phyloP scores from a whole-genome alignment of 1,140 invertebrate genomes.

The Batillaria attramentaria region DNA sequence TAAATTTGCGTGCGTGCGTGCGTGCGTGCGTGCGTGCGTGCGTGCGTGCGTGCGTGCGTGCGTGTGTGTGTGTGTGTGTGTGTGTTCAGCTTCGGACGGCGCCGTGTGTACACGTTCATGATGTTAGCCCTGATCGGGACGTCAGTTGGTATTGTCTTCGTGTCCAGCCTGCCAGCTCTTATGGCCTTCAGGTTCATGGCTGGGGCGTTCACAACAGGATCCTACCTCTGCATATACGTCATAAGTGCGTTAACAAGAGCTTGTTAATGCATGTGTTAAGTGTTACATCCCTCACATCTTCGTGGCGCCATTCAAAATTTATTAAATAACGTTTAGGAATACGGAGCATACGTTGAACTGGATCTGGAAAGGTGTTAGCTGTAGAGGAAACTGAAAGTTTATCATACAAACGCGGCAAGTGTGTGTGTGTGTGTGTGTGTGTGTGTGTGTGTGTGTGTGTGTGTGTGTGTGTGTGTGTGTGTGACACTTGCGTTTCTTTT shows the following conservation, averaged over 20 bases:
- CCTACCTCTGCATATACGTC: slow-evolving; percentile 81
- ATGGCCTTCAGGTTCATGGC: slow-evolving; percentile 58
- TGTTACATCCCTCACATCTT: too few relatives aligned
- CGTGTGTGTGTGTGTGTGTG: slow-evolving; percentile 32
- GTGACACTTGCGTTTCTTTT: too few relatives aligned
- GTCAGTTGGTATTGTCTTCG: slow-evolving; percentile 52
- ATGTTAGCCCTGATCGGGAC: slow-evolving; percentile 8
- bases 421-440: slow-evolving; percentile 12
- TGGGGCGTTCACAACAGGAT: slow-evolving; percentile 79
- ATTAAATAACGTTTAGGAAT: too few relatives aligned
- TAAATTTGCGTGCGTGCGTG: slow-evolving; percentile 25
- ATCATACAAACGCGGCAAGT: too few relatives aligned
- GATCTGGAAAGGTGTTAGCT: too few relatives aligned
- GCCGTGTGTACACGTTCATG: slow-evolving; percentile 22
- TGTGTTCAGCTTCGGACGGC: slow-evolving; percentile 18
- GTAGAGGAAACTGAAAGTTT: too few relatives aligned
- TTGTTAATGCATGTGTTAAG: too few relatives aligned
- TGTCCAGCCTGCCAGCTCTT: slow-evolving; percentile 11
- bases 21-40: slow-evolving; percentile 45
- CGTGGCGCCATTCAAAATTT: too few relatives aligned
- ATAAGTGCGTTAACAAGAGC: too few relatives aligned
- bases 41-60: slow-evolving; percentile 43
- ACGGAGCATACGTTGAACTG: too few relatives aligned
- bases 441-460: background rate
- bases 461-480: background rate